phyloP scores from a whole-genome alignment of 1,140 invertebrate genomes.

The Pantala flavescens region DNA sequence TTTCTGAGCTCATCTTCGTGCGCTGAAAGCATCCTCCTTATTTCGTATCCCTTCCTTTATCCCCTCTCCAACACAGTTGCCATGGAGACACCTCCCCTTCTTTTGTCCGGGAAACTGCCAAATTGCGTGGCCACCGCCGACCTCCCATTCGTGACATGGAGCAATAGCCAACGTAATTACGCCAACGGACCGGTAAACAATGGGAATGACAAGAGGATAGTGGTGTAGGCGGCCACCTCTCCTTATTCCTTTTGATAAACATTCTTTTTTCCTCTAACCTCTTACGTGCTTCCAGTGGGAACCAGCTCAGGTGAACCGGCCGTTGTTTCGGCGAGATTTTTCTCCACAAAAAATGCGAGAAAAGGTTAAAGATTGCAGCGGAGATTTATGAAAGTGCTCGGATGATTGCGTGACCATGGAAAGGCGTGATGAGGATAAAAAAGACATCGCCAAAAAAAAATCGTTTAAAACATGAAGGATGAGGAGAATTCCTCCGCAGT shows the following conservation, averaged over 20 bases:
- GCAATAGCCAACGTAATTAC: neutral
- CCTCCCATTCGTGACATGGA: neutral
- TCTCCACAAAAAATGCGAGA: neutral
- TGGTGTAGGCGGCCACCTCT: neutral
- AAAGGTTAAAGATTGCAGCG: neutral
- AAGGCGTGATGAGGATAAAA: too few species aligned
- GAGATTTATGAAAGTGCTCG: neutral
- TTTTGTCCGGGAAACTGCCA: neutral
- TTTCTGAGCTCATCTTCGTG: neutral
- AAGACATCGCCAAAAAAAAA: too few species aligned
- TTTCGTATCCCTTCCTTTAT: neutral
- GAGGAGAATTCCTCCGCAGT: too few species aligned
- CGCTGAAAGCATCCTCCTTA: neutral
- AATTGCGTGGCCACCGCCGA: neutral
- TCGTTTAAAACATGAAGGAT: too few species aligned
- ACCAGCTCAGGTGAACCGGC: neutral
- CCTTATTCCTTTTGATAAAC: neutral
- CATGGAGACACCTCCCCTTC: neutral
- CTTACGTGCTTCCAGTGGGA: neutral
- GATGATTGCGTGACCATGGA: neutral
- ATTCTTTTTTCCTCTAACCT: neutral
- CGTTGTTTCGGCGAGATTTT: neutral
- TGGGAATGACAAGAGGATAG: neutral
- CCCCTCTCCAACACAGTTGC: conserved; percentile 2
- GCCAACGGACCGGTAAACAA: neutral